Conservation (phyloP, 53 echinoderm and acorn worm genomes). For the Holothuria scabra region DNA sequence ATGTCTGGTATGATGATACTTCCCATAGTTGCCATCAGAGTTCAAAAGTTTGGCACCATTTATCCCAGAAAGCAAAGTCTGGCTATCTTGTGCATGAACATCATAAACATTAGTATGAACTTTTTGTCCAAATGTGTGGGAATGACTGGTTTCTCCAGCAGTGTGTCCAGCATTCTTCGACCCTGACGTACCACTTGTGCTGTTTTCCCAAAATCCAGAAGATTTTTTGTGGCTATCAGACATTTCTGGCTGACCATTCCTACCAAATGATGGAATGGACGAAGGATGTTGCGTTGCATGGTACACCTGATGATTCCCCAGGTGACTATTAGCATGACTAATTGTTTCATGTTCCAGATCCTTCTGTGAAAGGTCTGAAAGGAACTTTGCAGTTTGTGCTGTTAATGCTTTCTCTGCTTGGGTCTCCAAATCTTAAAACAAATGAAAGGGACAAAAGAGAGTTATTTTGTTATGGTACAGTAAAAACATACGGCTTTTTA, state of each 20-base stretch:
- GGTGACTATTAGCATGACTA: too few species aligned
- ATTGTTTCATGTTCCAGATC: not conserved
- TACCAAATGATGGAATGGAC: too few species aligned
- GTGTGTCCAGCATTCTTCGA: not conserved
- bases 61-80: constrained; percentile 30
- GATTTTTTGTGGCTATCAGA: constrained; percentile 40
- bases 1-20: not conserved
- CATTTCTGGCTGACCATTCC: too few species aligned
- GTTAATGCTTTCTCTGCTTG: not conserved
- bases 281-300: too few species aligned
- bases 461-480: too few species aligned
- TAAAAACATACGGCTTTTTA: too few species aligned
- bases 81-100: not conserved
- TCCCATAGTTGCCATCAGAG: not conserved
- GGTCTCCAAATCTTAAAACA: not conserved
- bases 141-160: not conserved
- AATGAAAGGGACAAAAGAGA: too few species aligned
- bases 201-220: constrained; percentile 48
- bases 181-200: constrained; percentile 15
- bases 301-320: too few species aligned
- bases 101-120: not conserved
- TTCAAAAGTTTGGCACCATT: constrained; percentile 26
- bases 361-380: constrained; percentile 39
- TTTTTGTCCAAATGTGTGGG: not conserved
- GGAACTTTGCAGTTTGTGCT: constrained; percentile 37